A percentile compares a stretch with the other conserved stretches of the same genome.
These are phyloP conservation scores for Onychorhynchus coronatus DNA, from an alignment of 2,113 vertebrate species.

Conservation along the genomic window DNA sequence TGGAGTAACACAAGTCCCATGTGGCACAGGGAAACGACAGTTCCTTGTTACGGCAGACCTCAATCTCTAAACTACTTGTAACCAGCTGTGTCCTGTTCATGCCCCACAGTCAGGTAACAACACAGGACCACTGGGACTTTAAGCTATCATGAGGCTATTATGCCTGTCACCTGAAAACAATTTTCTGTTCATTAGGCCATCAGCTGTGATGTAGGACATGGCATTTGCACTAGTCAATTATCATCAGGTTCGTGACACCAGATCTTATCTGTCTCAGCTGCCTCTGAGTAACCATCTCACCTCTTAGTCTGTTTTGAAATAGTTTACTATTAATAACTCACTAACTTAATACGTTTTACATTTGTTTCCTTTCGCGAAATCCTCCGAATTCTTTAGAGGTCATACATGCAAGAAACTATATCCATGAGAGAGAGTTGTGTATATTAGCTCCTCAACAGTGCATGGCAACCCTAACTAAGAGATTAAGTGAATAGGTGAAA, in stretches of 20 bases:
- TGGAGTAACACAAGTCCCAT: background rate
- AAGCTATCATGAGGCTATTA: background rate
- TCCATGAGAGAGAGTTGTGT: background rate
- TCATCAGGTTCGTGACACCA: background rate
- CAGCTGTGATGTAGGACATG: background rate
- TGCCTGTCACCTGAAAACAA: slow-evolving; percentile 13
- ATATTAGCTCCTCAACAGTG: background rate
- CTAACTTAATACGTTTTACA: background rate
- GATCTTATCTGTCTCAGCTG: background rate
- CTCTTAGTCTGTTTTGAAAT: background rate
- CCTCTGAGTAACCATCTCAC: background rate
- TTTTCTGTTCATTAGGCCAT: slow-evolving; percentile 18
- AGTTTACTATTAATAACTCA: background rate
- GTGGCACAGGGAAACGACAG: fast-evolving
- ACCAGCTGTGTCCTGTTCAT: background rate
- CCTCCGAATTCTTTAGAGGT: background rate
- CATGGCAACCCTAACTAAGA: background rate
- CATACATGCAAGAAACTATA: background rate
- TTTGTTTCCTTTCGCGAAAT: background rate
- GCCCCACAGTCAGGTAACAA: background rate
- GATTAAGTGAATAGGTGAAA: background rate
- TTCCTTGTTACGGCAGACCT: fast-evolving
- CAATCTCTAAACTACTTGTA: background rate
- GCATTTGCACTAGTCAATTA: slow-evolving; percentile 7
- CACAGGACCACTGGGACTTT: background rate